Base-by-base conservation (phyloP, 2,888 invertebrate genomes). In the Ctenicera cuprea region DNA sequence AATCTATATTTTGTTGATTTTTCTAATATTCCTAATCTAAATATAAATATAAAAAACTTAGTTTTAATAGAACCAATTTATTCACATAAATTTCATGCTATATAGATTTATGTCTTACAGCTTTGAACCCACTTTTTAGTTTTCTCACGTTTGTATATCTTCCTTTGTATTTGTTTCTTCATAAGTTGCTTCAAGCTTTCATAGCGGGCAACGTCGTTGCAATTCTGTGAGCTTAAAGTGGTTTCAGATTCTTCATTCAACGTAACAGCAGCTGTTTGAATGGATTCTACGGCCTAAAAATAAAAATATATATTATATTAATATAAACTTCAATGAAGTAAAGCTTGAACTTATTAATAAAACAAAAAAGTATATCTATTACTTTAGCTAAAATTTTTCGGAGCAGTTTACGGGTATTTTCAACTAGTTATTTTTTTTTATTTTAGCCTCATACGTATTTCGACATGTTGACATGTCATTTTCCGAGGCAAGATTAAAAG, bases 61-160 rank as follows among this genome's bases (percentile, higher is more conserved):
- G n/a, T n/a, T n/a, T 26, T 26, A 26, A 3, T 3, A 3, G 26
- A 26, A 45, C 12, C 3, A 45, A 45, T 16, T 16, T 45, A 45
- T 45, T 16, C 7, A 14, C 45, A 45, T 14, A 7, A 18, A 14
- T 14, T 26, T 16, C 45, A 45, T 45, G 14, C 14, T 45, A 14
- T 45, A 45, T 45, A 45, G 1, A 50, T 50, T 71, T 33, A 59
- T 37, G 20, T 37, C 67, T 75, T 78, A 70, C 72, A 68, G 22
- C 75, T 78, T 63, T 65, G 70, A 30, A 74, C 61, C 76, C 78
- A 78, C 61, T 54, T 74, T 68, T 62, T 75, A 52, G 67, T 37
- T 37, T 62, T 61, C 9, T 33, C 18, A 12, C 70, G 50, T 11
- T 66, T 18, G n/a, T 37, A 37, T 41, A 71, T 7, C n/a, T 66